Evolutionary conservation across 1,140 invertebrate species (phyloP).

Genomic region (Drosophila arawakana): DNA sequence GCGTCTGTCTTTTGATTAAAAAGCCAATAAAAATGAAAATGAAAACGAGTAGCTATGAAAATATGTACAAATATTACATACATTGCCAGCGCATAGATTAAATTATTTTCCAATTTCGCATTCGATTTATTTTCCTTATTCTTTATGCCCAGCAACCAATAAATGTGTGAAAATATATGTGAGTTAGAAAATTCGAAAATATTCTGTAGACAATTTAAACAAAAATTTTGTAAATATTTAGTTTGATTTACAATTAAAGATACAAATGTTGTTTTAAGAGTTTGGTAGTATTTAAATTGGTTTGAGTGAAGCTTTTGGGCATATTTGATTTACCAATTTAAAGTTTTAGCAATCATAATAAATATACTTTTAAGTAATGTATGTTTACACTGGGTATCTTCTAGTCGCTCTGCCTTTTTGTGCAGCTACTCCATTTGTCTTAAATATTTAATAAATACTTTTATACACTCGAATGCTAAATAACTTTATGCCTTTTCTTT

Average conservation of each 20-base stretch:
- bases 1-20: slow-evolving; percentile 67
- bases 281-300: too few relatives aligned
- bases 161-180: slow-evolving; percentile 1
- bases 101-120: slow-evolving; percentile 65
- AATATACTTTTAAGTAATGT: background rate
- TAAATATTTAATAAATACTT: slow-evolving; percentile 44
- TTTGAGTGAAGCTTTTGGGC: too few relatives aligned
- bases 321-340: too few relatives aligned
- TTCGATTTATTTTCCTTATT: slow-evolving; percentile 10
- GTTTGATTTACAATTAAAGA: too few relatives aligned
- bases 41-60: slow-evolving; percentile 34
- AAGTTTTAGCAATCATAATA: background rate
- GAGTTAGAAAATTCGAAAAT: background rate
- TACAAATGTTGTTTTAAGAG: too few relatives aligned
- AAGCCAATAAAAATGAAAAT: slow-evolving; percentile 59
- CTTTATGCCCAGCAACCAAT: background rate
- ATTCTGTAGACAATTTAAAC: background rate
- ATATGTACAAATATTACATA: slow-evolving; percentile 36
- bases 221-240: too few relatives aligned
- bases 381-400: background rate
- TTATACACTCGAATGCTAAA: slow-evolving; percentile 20
- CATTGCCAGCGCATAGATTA: slow-evolving; percentile 49
- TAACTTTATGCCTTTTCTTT: background rate
- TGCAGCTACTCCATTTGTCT: background rate
- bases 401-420: background rate